Evolutionary conservation across 2,113 vertebrate genomes (phyloP).

Genomic region (Heloderma charlesbogerti): DNA sequence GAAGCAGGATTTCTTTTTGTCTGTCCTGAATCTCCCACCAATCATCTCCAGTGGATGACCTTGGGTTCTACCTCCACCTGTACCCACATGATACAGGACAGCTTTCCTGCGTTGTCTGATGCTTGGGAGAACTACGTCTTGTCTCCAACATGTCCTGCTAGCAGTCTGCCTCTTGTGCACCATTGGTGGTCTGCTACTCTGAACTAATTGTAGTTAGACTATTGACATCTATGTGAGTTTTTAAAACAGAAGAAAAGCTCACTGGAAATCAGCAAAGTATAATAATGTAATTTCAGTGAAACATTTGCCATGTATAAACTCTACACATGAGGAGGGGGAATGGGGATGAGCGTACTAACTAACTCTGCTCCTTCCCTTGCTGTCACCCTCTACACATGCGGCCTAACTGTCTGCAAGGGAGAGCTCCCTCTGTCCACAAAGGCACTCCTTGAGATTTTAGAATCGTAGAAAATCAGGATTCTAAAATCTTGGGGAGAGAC

Average conservation of each 20-base stretch:
- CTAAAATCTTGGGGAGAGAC: too few relatives aligned
- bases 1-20: neutral
- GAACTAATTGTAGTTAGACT: neutral
- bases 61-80: neutral
- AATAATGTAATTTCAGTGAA: neutral
- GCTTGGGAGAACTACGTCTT: neutral
- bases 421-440: too few relatives aligned
- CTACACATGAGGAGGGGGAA: too few relatives aligned
- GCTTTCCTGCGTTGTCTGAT: neutral
- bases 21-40: neutral
- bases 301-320: neutral
- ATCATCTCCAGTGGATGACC: neutral
- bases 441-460: too few relatives aligned
- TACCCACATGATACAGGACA: neutral
- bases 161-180: neutral
- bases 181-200: neutral
- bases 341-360: too few relatives aligned
- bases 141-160: neutral
- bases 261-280: fast-evolving
- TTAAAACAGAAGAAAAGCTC: neutral
- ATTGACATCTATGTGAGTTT: fast-evolving
- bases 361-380: too few relatives aligned
- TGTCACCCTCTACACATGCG: too few relatives aligned
- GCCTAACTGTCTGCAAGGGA: too few relatives aligned
- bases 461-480: too few relatives aligned